Percentiles rank a stretch among this genome's conserved stretches.
Evolutionary conservation across 2,797 vertebrate genomes (phyloP).

Genomic region (Glossophaga mutica): DNA sequence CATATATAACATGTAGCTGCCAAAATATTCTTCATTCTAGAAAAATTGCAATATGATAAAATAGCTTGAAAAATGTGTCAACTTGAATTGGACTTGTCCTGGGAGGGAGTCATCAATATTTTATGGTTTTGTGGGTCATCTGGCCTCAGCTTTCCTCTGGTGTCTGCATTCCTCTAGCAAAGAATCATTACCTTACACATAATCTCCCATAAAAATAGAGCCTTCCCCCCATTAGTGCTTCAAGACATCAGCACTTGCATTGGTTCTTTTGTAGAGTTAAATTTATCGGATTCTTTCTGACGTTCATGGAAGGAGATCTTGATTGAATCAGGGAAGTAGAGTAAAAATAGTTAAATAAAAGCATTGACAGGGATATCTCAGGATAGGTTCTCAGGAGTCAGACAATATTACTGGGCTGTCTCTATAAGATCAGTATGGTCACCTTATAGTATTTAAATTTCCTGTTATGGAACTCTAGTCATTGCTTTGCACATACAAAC

Average conservation of each 20-base stretch:
- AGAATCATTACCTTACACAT: not conserved
- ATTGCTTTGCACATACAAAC: not conserved
- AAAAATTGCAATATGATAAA: not conserved
- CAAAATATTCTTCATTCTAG: not conserved
- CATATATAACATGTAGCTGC: not conserved
- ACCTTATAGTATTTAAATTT: not conserved
- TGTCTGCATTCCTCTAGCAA: not conserved
- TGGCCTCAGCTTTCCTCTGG: not conserved
- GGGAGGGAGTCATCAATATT: not conserved
- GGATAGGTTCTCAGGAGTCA: not conserved
- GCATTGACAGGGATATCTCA: fast-evolving
- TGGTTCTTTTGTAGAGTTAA: not conserved
- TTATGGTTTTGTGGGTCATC: not conserved
- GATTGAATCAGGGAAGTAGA: not conserved
- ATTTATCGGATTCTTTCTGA: not conserved
- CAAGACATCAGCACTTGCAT: not conserved
- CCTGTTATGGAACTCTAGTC: not conserved
- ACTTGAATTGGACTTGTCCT: not conserved
- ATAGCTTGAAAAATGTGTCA: not conserved
- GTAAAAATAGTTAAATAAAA: not conserved
- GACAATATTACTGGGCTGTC: not conserved
- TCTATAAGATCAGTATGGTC: not conserved
- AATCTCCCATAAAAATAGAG: not conserved
- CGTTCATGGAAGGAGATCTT: not conserved
- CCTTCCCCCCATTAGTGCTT: not conserved